Base-by-base conservation (phyloP, 2,113 vertebrate genomes). In the Microtus montanus region DNA sequence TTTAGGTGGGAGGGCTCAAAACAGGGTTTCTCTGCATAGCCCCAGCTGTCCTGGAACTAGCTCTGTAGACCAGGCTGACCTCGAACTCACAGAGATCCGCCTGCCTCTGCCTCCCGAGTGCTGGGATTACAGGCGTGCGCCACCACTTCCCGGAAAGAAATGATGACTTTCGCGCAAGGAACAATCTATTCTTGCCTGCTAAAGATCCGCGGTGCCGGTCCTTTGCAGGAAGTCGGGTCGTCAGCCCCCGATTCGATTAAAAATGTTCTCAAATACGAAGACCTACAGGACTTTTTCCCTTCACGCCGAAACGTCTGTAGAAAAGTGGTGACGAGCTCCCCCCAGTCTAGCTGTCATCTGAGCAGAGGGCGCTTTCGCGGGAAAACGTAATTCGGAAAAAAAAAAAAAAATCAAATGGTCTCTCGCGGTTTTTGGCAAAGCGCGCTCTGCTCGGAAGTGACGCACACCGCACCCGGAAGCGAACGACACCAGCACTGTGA, bases 381-480 rank as follows among this genome's bases (percentile, higher is more conserved):
- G 11, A 90, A 77, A 68, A 85, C 1, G 41, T 7, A 7, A 35
- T 47, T 22, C 2, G 9, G 41, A 41, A 64, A 41, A 49, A 49
- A 41, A 49, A 41, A 41, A 47, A 35, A 14, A n/a, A 13, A 33
- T 24, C 54, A 58, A 10, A 28, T 44, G 22, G 35, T 19, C 92
- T 30, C 11, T 47, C 30, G 61, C 41, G 83, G 63, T 2, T 66
- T 66, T 64, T 78, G 54, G 77, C 22, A 0, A 44, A 22, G 11
- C 0, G 14, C 58, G 19, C 26, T 24, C 73, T 38, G 10, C 24
- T 13, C 54, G 97, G 96, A 97, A 96, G 86, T 96, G 96, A 96
- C 94, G 91, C 70, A 38, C 24, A 0, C 2, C 0, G 33, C 3
- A 0, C 1, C 11, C 54, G 71, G 71, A 83, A 87, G 20, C 1